Evolutionary conservation across 2,797 vertebrate species (phyloP).

Genomic region (Sarcophilus harrisii): DNA sequence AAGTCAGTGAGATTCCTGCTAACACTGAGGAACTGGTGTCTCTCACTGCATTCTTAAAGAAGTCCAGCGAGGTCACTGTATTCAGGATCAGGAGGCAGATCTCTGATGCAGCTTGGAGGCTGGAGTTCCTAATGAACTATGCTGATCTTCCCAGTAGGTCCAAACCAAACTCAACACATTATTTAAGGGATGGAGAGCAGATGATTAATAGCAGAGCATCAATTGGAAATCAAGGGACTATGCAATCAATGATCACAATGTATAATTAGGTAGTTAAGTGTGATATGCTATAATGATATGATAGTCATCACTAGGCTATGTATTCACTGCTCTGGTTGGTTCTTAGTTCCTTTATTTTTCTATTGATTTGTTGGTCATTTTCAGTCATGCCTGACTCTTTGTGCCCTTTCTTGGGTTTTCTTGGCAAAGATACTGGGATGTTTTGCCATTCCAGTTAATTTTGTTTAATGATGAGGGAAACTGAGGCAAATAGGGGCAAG

Average conservation of each 20-base stretch:
- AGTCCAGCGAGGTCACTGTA: constrained; percentile 89
- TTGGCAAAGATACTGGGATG: neutral
- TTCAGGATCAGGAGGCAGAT: constrained; percentile 88
- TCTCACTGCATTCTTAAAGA: constrained; percentile 87
- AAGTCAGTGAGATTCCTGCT: constrained; percentile 84
- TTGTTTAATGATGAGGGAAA: neutral
- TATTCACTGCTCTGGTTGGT: neutral
- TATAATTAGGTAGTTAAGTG: no score
- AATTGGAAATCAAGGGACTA: neutral
- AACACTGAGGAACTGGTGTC: constrained; percentile 90
- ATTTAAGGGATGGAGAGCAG: no score
- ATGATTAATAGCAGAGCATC: neutral
- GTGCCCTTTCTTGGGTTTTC: neutral
- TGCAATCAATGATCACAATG: neutral
- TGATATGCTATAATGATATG: neutral
- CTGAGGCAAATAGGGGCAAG: neutral
- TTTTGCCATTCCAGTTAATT: neutral
- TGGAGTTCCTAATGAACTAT: constrained; percentile 91
- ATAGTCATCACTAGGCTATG: no score
- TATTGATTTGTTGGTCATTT: neutral
- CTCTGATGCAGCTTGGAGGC: constrained; percentile 84
- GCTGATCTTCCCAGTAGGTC: constrained; percentile 89
- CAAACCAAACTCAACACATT: neutral
- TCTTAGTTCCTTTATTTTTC: neutral
- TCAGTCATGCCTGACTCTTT: neutral